Evolutionary conservation across 1,140 invertebrate genomes (phyloP), one percentile per base, ranked within the genome.

Genomic region (Ylistrum balloti): DNA sequence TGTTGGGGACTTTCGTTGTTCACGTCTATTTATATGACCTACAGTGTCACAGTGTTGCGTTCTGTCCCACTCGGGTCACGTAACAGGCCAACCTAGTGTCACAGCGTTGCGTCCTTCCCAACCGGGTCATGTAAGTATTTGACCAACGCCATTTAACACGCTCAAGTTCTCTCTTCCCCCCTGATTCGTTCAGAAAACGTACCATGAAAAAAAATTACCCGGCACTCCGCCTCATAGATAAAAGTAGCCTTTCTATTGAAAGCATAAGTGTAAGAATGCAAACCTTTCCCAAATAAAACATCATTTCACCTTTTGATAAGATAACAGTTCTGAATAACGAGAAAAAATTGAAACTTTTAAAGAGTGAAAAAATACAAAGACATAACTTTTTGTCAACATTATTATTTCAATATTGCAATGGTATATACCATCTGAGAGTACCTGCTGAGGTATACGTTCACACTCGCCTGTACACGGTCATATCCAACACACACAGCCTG

Each of bases 401-500:
- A 28, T 74, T 74, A 74, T 74, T 74, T 74, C n/a, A 74, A 74
- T 74, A 74, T 74, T 74, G 5, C 17, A 74, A 74, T 74, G 56
- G 28, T 74, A 74, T 45, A n/a, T 74, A 74, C 56, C 56, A 74
- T 28, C 56, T 74, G n/a, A 28, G n/a, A 74, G 56, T 74, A 9
- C n/a, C 56, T 28, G 56, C 28, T 7, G 28, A 74, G n/a, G 56
- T 74, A 17, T n/a, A 28, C 56, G n/a, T 17, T 28, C 5, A 3
- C 56, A 74, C 22, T 48, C 17, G 22, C 28, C 56, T 28, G 13
- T 74, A 28, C n/a, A 74, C n/a, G 35, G n/a, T 38, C 13, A 38
- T 38, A 38, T 38, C 5, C 13, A 38, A 74, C 22, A 74, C 56
- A 9, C 22, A 28, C 56, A 9, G 11, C 56, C 56, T 74, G 56